Conservation (phyloP, 2,888 invertebrate genomes). For the Paralinhomoeus sp. region DNA sequence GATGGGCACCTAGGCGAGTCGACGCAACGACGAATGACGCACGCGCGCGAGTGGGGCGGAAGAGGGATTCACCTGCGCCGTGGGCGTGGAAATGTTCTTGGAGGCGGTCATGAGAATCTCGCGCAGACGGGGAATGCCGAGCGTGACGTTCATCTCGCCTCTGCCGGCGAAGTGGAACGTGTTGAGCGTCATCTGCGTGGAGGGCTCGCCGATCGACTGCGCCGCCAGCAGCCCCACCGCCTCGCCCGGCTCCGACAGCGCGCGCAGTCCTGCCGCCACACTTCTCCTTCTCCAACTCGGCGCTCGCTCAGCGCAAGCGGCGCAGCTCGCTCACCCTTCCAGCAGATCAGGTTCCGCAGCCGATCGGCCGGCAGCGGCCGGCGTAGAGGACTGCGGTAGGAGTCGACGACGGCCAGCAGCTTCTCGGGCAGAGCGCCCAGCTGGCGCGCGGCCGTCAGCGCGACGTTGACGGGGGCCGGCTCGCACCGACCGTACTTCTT, state of each 20-base stretch:
- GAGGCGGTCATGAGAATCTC: slow-evolving; percentile 90
- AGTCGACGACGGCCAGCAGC: slow-evolving; percentile 38
- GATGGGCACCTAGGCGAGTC: too few species aligned
- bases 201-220: slow-evolving; percentile 94
- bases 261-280: slow-evolving; percentile 32
- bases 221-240: slow-evolving; percentile 86
- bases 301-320: too few species aligned
- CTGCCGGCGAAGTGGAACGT: slow-evolving; percentile 98
- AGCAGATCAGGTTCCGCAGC: slow-evolving; percentile 15
- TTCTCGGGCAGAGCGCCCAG: slow-evolving; percentile 66
- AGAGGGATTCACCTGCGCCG: slow-evolving; percentile 45
- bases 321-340: slow-evolving; percentile 19
- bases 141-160: slow-evolving; percentile 98
- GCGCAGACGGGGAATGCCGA: slow-evolving; percentile 75
- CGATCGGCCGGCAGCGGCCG: slow-evolving; percentile 2
- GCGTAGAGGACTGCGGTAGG: slow-evolving; percentile 11
- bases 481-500: slow-evolving; percentile 4
- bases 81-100: slow-evolving; percentile 75
- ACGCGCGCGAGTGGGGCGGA: too few species aligned
- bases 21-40: too few species aligned
- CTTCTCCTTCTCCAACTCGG: too few species aligned
- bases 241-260: slow-evolving; percentile 69
- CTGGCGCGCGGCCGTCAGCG: slow-evolving; percentile 46
- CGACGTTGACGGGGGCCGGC: slow-evolving; percentile 42
- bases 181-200: slow-evolving; percentile 98